Evolutionary conservation across 2,797 vertebrate species (phyloP).

Genomic region (Helarctos malayanus): DNA sequence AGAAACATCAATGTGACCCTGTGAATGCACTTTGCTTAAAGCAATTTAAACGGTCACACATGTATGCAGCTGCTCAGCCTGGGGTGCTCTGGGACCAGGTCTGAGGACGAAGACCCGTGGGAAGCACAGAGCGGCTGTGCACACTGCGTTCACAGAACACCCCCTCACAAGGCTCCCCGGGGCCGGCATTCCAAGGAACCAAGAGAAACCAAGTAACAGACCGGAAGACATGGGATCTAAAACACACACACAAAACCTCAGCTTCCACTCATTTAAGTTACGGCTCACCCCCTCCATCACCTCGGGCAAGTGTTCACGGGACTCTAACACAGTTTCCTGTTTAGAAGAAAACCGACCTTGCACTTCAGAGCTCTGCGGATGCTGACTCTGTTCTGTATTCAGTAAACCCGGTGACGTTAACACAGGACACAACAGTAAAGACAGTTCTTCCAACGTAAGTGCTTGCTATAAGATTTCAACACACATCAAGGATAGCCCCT

Average conservation of each 20-base stretch:
- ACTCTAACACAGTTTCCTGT: background rate
- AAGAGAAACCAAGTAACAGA: background rate
- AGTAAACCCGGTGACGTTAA: background rate
- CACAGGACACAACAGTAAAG: background rate
- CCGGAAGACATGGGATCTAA: background rate
- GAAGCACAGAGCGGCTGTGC: background rate
- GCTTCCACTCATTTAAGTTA: background rate
- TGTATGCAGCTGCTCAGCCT: accelerated
- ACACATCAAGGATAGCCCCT: constrained; percentile 68
- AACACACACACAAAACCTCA: background rate
- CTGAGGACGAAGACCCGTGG: accelerated
- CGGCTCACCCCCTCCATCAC: background rate
- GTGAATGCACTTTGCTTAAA: background rate
- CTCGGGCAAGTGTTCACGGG: background rate
- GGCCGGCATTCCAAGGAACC: background rate
- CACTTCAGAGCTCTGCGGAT: background rate
- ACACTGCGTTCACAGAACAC: background rate
- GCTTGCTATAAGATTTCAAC: constrained; percentile 26
- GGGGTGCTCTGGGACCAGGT: background rate
- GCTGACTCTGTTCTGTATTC: background rate
- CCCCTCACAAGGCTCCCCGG: accelerated
- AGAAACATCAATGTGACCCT: background rate
- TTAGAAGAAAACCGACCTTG: background rate
- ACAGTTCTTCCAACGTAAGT: background rate
- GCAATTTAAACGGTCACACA: background rate